Base-by-base conservation (phyloP, 2,888 invertebrate genomes). In the Eupithecia abbreviata region DNA sequence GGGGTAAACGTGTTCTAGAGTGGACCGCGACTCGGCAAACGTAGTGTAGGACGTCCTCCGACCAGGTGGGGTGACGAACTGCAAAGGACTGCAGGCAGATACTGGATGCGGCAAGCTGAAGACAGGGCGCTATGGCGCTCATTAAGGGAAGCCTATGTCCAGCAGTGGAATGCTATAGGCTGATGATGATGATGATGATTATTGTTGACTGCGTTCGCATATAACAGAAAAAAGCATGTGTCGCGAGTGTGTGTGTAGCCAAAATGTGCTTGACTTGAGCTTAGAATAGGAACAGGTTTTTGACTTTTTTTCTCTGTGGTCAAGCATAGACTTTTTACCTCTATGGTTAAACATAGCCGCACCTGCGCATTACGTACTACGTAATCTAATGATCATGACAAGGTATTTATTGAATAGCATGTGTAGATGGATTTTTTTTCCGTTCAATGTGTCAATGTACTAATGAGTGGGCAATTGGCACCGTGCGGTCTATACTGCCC, bases 381-480 rank as follows among this genome's bases (percentile, higher is more conserved):
- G 67, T 68, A 68, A 68, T 68, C 66, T 42, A n/a, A n/a, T 47
- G 67, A n/a, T 55, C 58, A 67, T 62, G 67, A 67, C 75, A 45
- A 51, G 72, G 73, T 70, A 73, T 76, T 76, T 70, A 76, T 65
- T 69, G 72, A 76, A 72, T 75, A 75, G 62, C 69, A 76, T 68
- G n/a, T 68, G 67, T 68, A 67, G 18, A 45, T 65, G 65, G 41
- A 55, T 71, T 71, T 71, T 47, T 47, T 71, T 76, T 73, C 71
- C 66, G 9, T 67, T 73, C 73, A 84, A 83, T 81, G 82, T 80
- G 69, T 83, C 82, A 84, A 81, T 72, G 77, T 80, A 81, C 81
- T 82, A 78, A 66, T 74, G 51, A 72, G 73, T 78, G 85, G 83
- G 84, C 85, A 85, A 81, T 84, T 86, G 86, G 86, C 85, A 85